Conservation (phyloP, 2,888 invertebrate species). For the Anaspis maculata region DNA sequence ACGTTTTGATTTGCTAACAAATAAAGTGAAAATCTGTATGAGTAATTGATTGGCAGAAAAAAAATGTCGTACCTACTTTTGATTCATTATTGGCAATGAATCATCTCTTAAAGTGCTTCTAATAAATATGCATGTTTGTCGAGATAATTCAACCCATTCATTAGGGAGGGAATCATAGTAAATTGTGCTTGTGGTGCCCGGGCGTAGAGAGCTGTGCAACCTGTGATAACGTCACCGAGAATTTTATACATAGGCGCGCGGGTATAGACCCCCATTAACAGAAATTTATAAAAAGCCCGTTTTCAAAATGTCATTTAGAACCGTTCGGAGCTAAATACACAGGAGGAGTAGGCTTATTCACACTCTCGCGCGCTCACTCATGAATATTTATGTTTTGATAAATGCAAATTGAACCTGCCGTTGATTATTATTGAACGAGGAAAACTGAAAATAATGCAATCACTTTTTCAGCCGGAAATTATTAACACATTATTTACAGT, state of each 20-base stretch:
- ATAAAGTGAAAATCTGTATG: too few species aligned
- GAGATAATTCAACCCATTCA: slow-evolving; percentile 19
- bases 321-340: too few species aligned
- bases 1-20: too few species aligned
- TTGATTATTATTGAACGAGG: too few species aligned
- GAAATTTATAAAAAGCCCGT: slow-evolving; percentile 14
- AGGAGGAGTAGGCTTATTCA: too few species aligned
- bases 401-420: slow-evolving; percentile 11
- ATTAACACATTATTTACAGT: slow-evolving; percentile 6
- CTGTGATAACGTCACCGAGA: slow-evolving; percentile 15
- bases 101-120: slow-evolving; percentile 16
- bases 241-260: slow-evolving; percentile 12
- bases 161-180: slow-evolving; percentile 15
- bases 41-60: too few species aligned
- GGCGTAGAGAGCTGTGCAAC: slow-evolving; percentile 11
- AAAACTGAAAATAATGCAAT: slow-evolving; percentile 11
- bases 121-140: slow-evolving; percentile 19
- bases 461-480: slow-evolving; percentile 5
- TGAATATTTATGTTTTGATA: slow-evolving; percentile 18
- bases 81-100: slow-evolving; percentile 18
- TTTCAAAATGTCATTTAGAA: slow-evolving; percentile 17
- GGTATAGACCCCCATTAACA: slow-evolving; percentile 17
- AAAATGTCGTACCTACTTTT: too few species aligned
- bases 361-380: too few species aligned
- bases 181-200: too few species aligned